phyloP scores from a whole-genome alignment of 2,797 vertebrate species.

The Lycodopsis pacificus region DNA sequence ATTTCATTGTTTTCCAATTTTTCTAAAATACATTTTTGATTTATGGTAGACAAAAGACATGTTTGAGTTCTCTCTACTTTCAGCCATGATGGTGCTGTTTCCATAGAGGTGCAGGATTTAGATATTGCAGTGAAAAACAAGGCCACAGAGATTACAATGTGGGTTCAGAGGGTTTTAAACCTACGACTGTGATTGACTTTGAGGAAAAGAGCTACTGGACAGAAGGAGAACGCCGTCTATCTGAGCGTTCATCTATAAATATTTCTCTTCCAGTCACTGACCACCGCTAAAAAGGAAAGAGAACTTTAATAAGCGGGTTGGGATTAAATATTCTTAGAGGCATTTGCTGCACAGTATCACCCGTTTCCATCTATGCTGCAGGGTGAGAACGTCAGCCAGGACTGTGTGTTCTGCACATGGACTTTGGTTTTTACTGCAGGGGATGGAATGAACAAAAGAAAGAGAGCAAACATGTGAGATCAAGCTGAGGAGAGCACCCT shows the following conservation, averaged over 20 bases:
- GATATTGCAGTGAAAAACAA: too few relatives aligned
- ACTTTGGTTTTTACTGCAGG: conserved; percentile 66
- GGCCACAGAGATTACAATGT: too few relatives aligned
- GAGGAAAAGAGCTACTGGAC: conserved; percentile 7
- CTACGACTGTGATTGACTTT: conserved; percentile 10
- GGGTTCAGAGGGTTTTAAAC: background rate
- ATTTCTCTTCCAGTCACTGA: conserved; percentile 53
- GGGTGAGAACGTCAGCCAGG: conserved; percentile 24
- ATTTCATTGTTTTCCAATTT: too few relatives aligned
- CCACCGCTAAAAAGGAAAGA: conserved; percentile 39
- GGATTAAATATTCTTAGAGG: conserved; percentile 67
- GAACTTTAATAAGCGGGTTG: conserved; percentile 65
- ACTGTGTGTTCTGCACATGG: conserved; percentile 44
- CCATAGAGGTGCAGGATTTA: too few relatives aligned
- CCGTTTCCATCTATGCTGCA: conserved; percentile 49
- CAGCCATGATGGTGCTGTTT: too few relatives aligned
- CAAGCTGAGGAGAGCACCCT: background rate
- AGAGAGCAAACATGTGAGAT: conserved; percentile 29
- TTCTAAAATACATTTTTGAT: too few relatives aligned
- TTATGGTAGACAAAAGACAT: too few relatives aligned
- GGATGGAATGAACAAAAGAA: conserved; percentile 35
- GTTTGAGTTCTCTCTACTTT: too few relatives aligned
- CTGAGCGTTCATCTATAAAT: conserved; percentile 62
- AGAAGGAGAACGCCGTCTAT: conserved; percentile 39
- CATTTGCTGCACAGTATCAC: conserved; percentile 40